Evolutionary conservation across 2,888 invertebrate species (phyloP), one percentile per base, ranked within the genome.

Genomic region (Agrochola circellaris): DNA sequence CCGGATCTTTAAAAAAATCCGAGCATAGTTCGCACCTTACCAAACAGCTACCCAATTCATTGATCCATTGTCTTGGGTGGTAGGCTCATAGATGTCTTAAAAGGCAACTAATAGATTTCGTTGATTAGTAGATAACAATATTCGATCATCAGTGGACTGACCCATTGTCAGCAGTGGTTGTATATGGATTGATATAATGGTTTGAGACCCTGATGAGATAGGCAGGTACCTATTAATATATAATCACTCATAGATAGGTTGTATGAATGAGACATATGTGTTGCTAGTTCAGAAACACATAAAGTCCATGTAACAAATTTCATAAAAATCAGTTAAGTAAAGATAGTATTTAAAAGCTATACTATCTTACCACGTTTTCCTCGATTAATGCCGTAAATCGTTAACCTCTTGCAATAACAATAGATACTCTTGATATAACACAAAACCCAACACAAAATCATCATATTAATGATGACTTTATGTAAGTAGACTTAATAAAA

Each of bases 61-160:
- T 13, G 38, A 6, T 23, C 56, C 48, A 64, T 73, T 65, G 58
- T 81, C 51, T 65, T 78, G 62, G 73, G 62, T 80, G 62, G 51
- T 65, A 7, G 34, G 15, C 26, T 23, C 42, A 17, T 15, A 26
- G 30, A 0, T 51, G 13, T 38, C 48, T 54, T 54, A 74, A 26
- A 64, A 64, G 64, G 73, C 23, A 61, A 45, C 79, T 15, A 61
- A 79, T 54, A 45, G 15, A 56, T 62, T 54, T 48, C 9, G 6
- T 48, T 77, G n/a, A 76, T 66, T 64, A 72, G 6, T 45, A 54
- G 38, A 51, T 62, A 30, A 48, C 34, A 20, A 48, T 58, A 60
- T 51, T 42, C 65, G 38, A 30, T 77, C n/a, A 13, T 17, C 20
- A 15, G 20, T 38, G 2, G 5, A 11, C 20, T 17, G 62, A n/a